Conservation (phyloP, 2,113 vertebrate genomes). For the Corvus cornix region DNA sequence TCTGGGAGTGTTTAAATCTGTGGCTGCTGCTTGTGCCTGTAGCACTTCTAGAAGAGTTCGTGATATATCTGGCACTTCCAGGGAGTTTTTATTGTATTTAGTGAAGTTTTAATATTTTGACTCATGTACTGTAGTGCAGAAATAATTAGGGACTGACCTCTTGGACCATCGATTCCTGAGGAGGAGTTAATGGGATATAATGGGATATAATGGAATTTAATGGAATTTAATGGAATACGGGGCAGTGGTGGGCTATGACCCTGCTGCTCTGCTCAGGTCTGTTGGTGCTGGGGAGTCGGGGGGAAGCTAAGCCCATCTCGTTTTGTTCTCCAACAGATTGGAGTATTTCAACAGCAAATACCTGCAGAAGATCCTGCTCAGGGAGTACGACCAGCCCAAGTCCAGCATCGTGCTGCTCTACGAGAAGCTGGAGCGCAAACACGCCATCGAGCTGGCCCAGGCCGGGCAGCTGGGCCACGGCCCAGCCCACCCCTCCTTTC, state of each 20-base stretch:
- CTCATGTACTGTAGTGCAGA: neutral
- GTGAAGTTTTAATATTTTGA: neutral
- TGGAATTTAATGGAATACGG: neutral
- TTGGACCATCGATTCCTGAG: neutral
- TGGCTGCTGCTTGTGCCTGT: neutral
- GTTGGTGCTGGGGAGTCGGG: neutral
- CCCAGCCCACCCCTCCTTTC: neutral
- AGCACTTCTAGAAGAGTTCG: neutral
- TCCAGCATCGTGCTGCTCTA: slow-evolving; percentile 84
- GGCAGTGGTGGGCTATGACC: rapidly evolving
- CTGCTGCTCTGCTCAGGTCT: neutral
- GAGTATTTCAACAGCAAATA: slow-evolving; percentile 85
- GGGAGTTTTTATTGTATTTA: neutral
- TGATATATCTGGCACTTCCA: neutral
- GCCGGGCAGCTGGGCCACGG: slow-evolving; percentile 52
- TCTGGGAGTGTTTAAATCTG: neutral
- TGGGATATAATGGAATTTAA: neutral
- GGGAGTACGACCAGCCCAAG: slow-evolving; percentile 76
- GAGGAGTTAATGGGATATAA: neutral
- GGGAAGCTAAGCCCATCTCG: neutral
- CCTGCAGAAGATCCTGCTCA: slow-evolving; percentile 80
- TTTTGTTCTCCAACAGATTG: slow-evolving; percentile 58
- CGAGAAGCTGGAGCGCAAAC: slow-evolving; percentile 82
- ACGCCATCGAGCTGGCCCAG: slow-evolving; percentile 72
- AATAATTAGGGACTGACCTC: neutral